Evolutionary conservation across 2,797 vertebrate genomes (phyloP), one percentile per base, ranked within the genome.

Genomic region (Serranus cabrilla): DNA sequence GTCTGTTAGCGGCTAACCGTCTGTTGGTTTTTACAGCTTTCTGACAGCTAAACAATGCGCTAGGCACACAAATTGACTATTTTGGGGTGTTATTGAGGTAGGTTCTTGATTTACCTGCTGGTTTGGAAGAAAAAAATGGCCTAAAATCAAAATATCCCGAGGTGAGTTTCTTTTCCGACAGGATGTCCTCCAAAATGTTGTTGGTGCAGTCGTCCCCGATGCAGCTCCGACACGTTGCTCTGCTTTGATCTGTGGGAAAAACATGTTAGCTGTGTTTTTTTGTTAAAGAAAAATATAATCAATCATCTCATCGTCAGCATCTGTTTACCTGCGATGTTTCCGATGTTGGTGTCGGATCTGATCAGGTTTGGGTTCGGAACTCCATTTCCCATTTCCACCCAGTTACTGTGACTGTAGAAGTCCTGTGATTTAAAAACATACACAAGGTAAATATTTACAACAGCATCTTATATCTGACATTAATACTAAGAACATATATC

Each of bases 321-420:
- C 16, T 20, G 1, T 54, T 46, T 88, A 94, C 92, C 92, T 85
- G 91, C 92, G 13, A 88, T 62, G 60, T 89, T 91, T 3, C 71
- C 81, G 16, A 94, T 83, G 3, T 5, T 52, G 10, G 46, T 18
- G 4, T 70, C 62, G 2, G 79, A 21, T 70, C 37, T 76, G 74
- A 93, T 89, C 23, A 94, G 84, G 21, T 80, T 86, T 34, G 80
- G 7, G 43, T 85, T 92, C 7, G 94, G 89, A 7, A 5, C 0
- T 7, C 0, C 43, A 25, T 77, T 78, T 37, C 50, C 84, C 31
- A 91, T 34, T 70, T 94, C 93, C 21, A 93, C 81, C 91, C 91
- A 94, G 87, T 94, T 93, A 68, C 90, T 94, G 47, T 94, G 92
- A 59, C 93, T 95, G 85, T 94, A 94, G 67, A 95, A 95, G 74